These are phyloP conservation scores for Ceratotherium simum DNA, from an alignment of 2,113 vertebrate genomes.

Conservation along the genomic window DNA sequence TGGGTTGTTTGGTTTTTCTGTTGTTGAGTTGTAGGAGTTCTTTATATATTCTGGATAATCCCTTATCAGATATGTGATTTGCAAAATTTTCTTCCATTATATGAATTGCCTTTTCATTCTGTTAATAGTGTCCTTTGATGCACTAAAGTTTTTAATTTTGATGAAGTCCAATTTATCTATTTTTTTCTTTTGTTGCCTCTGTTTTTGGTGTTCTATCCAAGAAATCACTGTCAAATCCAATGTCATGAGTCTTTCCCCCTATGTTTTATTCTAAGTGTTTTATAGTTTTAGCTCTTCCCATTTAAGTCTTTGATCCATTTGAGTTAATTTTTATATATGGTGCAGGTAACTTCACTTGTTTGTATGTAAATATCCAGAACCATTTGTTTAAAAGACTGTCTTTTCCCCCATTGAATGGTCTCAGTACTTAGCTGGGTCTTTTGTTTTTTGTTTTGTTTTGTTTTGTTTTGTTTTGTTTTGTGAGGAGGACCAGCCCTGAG, in stretches of 20 bases:
- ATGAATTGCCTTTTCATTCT: neutral
- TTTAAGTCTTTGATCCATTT: neutral
- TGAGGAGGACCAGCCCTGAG: too few species aligned
- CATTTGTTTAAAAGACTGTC: neutral
- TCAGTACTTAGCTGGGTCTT: neutral
- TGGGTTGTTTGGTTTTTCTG: neutral
- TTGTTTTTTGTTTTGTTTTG: too few species aligned
- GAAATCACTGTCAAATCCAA: neutral
- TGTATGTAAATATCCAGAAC: neutral
- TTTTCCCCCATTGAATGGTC: neutral
- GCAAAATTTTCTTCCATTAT: neutral
- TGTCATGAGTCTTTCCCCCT: neutral
- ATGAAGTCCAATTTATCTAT: neutral
- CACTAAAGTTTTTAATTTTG: neutral
- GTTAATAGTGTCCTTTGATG: neutral
- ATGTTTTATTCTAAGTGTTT: neutral
- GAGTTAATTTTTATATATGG: neutral
- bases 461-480: too few species aligned
- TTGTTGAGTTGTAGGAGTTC: neutral
- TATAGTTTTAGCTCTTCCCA: neutral
- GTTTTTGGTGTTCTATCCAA: neutral
- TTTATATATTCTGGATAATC: neutral
- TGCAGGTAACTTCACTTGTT: neutral
- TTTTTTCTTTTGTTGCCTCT: neutral
- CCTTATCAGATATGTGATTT: neutral